A percentile compares a stretch with the other conserved stretches of the same genome.
phyloP scores from a whole-genome alignment of 2,797 vertebrate genomes.

The Catharus ustulatus region DNA sequence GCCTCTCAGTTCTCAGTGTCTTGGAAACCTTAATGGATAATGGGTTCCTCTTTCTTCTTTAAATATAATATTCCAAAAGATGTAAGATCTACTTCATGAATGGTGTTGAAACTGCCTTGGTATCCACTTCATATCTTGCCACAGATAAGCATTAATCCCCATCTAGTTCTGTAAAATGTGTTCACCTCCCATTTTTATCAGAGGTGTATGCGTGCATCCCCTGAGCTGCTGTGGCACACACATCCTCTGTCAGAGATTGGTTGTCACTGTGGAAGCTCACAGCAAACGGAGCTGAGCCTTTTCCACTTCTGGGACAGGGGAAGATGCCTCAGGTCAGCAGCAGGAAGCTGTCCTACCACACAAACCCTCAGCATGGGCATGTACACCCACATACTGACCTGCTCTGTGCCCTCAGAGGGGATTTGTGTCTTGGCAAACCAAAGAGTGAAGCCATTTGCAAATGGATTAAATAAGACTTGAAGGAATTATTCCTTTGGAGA shows the following conservation, averaged over 20 bases:
- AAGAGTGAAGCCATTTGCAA: background rate
- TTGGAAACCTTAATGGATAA: background rate
- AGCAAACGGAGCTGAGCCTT: background rate
- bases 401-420: background rate
- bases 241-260: background rate
- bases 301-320: background rate
- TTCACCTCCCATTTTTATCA: background rate
- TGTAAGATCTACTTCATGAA: background rate
- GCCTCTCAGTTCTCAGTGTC: background rate
- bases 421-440: background rate
- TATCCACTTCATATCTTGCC: background rate
- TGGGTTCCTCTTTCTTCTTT: background rate
- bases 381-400: background rate
- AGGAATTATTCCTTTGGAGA: background rate
- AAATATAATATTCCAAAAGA: background rate
- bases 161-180: background rate
- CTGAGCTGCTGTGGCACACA: background rate
- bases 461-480: background rate
- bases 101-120: background rate
- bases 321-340: background rate
- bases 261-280: background rate
- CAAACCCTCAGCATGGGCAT: accelerated
- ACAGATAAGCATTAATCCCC: background rate
- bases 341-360: background rate
- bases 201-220: background rate